phyloP scores from a whole-genome alignment of 2,888 invertebrate species.

The Metacarcinus magister region DNA sequence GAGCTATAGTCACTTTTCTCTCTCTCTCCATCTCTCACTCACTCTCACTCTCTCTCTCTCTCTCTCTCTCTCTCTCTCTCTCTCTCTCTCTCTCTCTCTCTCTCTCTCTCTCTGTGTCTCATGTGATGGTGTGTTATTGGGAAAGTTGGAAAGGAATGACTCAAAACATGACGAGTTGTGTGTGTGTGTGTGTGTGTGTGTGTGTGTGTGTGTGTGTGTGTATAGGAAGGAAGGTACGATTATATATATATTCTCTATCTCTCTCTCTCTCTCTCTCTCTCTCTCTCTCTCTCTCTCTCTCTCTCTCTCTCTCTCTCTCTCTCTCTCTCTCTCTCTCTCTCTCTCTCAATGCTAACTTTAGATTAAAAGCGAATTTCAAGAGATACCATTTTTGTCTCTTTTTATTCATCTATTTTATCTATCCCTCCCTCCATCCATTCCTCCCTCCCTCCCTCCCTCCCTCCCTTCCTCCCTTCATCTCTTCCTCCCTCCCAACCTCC shows the following conservation, averaged over 20 bases:
- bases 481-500: not conserved
- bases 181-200: not conserved
- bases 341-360: not conserved
- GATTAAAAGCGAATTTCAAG: no score
- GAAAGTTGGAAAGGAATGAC: not conserved
- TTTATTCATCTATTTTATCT: not conserved
- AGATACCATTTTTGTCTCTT: not conserved
- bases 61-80: constrained; percentile 26
- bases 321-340: constrained; percentile 2
- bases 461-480: not conserved
- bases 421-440: not conserved
- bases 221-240: not conserved
- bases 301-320: not conserved
- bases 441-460: not conserved
- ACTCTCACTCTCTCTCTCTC: not conserved
- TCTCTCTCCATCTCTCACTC: no score
- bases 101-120: not conserved
- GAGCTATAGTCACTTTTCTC: no score
- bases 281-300: not conserved
- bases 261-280: not conserved
- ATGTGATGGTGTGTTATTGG: not conserved
- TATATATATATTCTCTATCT: not conserved
- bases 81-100: constrained; percentile 26
- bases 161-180: not conserved
- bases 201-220: no score